Evolutionary conservation across 2,888 invertebrate species (phyloP), one percentile per base, ranked within the genome.

Genomic region (Tiliacea citrago): DNA sequence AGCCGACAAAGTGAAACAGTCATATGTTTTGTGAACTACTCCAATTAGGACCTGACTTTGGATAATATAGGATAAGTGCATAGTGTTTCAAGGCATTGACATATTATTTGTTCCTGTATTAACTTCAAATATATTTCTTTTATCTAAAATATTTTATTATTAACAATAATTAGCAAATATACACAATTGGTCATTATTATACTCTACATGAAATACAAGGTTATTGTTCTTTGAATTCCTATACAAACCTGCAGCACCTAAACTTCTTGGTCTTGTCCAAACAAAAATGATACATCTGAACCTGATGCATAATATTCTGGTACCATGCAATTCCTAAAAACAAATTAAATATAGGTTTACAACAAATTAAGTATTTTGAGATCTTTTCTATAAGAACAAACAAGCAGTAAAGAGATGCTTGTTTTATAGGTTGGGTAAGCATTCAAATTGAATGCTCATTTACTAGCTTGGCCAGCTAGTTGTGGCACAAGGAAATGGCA

Each of bases 271-370:
- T 63, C 51, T 70, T 60, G 77, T 72, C 49, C 73, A 55, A 87
- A 77, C 83, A 95, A 94, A 90, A 97, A 97, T 86, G 97, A 97
- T 62, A 98, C 91, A 94, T 98, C 97, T 24, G 97, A 92, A 60
- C 97, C 97, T 60, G 97, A 94, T 65, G 95, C 91, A 90, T 95
- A 82, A 70, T 60, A 96, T 89, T 97, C 97, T 76, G 91, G 89
- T 74, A 97, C 96, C 39, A 93, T 90, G 79, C 95, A 91, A 66
- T 93, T 93, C 78, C 98, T 98, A 91, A 86, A 97, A 97, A 79
- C 35, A 51, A 58, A 61, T 21, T 1, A 39, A 72, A n/a, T 24
- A 45, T 10, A 29, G 29, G 29, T 65, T 49, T 29, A 29, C 9
- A 21, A 63, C 13, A 65, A 65, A 45, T 10, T n/a, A 0, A 24